A percentile compares a stretch with the other conserved stretches of the same genome.
Conservation (phyloP, 2,113 vertebrate species). For the Charina bottae region DNA sequence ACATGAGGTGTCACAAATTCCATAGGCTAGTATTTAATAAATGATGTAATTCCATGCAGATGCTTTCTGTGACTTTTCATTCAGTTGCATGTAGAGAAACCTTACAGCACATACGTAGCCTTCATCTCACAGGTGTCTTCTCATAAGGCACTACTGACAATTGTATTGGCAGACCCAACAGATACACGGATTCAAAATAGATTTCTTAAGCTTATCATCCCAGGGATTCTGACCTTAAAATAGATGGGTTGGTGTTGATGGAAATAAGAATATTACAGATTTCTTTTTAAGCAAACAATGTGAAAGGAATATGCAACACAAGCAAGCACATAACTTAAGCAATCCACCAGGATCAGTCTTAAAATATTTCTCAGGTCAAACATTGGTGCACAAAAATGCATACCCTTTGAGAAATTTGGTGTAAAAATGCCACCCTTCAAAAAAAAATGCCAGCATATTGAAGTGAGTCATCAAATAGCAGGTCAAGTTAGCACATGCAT, state of each 20-base stretch:
- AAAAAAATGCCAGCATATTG: neutral
- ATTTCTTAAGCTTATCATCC: neutral
- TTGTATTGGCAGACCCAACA: neutral
- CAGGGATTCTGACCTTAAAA: neutral
- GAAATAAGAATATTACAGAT: neutral
- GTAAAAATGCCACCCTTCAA: neutral
- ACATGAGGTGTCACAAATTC: neutral
- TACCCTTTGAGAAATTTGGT: neutral
- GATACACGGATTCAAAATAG: neutral
- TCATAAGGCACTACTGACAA: neutral
- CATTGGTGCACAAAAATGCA: neutral
- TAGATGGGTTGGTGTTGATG: neutral
- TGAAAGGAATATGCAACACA: neutral
- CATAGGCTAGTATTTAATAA: neutral
- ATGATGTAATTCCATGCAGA: neutral
- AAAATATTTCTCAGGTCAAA: neutral
- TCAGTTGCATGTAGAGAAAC: neutral
- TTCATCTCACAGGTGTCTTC: neutral
- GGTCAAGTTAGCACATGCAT: neutral
- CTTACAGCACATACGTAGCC: neutral
- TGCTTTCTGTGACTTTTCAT: neutral
- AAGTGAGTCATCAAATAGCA: neutral
- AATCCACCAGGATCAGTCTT: neutral
- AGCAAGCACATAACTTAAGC: neutral
- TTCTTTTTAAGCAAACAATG: neutral